These are phyloP conservation scores for Flexamia atlantica DNA, from an alignment of 2,888 invertebrate genomes.

Conservation along the genomic window DNA sequence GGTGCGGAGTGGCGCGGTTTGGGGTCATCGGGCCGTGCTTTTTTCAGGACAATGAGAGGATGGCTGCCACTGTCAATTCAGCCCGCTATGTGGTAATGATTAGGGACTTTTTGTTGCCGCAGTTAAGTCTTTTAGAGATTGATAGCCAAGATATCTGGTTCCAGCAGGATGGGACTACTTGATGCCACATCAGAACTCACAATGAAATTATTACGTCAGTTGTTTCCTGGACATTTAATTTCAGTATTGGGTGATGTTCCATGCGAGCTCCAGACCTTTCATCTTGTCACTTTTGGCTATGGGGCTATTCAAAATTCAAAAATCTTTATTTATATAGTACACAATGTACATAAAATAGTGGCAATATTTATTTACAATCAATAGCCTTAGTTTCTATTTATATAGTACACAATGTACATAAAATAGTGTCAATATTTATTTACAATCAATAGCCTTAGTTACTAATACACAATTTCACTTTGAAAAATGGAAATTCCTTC, in stretches of 20 bases:
- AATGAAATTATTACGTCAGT: neutral
- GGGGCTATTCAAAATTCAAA: too few relatives aligned
- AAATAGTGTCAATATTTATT: too few relatives aligned
- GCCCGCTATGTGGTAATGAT: slow-evolving; percentile 12
- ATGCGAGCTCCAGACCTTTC: too few relatives aligned
- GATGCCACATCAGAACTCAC: neutral
- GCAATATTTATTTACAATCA: too few relatives aligned
- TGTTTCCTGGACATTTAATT: slow-evolving; percentile 23
- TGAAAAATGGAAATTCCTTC: too few relatives aligned
- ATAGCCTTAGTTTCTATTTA: too few relatives aligned
- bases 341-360: too few relatives aligned
- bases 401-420: too few relatives aligned
- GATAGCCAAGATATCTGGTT: neutral
- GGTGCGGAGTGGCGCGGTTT: slow-evolving; percentile 3
- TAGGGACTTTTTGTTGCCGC: neutral
- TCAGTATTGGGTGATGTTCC: slow-evolving; percentile 24
- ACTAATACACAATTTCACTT: too few relatives aligned
- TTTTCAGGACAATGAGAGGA: neutral
- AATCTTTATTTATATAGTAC: too few relatives aligned
- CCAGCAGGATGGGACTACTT: slow-evolving; percentile 6
- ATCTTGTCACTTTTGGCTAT: too few relatives aligned
- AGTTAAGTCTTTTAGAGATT: slow-evolving; percentile 1
- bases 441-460: too few relatives aligned
- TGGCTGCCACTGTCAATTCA: slow-evolving; percentile 4
- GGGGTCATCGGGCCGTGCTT: slow-evolving; percentile 3